Evolutionary conservation across 2,888 invertebrate species (phyloP).

Genomic region (Eugnorisma glareosa): DNA sequence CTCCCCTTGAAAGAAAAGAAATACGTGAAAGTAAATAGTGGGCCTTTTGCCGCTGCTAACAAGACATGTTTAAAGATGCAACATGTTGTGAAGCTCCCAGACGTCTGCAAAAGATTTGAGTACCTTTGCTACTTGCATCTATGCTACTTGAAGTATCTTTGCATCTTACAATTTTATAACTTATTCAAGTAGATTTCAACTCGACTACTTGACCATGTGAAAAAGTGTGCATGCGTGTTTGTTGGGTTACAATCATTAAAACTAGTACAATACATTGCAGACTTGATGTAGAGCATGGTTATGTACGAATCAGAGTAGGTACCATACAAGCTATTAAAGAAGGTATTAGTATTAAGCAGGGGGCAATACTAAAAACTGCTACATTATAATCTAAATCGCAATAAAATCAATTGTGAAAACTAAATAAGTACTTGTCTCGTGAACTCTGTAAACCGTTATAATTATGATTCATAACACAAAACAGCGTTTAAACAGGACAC

Average conservation of each 20-base stretch:
- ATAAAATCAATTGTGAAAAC: neutral
- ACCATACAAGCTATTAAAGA: neutral
- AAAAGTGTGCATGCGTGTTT: neutral
- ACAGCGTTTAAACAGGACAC: neutral
- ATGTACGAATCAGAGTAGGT: neutral
- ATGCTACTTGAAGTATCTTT: neutral
- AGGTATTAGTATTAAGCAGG: neutral
- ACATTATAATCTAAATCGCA: neutral
- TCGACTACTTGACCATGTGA: neutral
- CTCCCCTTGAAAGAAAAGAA: slow-evolving; percentile 27
- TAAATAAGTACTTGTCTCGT: neutral
- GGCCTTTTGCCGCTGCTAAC: slow-evolving; percentile 48
- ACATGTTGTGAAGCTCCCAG: slow-evolving; percentile 36
- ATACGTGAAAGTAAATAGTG: slow-evolving; percentile 35
- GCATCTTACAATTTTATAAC: neutral
- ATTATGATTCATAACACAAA: neutral
- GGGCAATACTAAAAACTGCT: neutral
- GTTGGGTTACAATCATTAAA: neutral
- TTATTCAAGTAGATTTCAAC: neutral
- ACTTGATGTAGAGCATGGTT: neutral
- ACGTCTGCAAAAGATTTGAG: slow-evolving; percentile 40
- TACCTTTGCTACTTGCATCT: slow-evolving; percentile 7
- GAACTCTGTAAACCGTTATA: slow-evolving; percentile 11
- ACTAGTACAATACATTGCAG: neutral
- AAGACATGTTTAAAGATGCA: slow-evolving; percentile 47